Evolutionary conservation across 2,113 vertebrate species (phyloP).

Genomic region (Polypterus senegalus): DNA sequence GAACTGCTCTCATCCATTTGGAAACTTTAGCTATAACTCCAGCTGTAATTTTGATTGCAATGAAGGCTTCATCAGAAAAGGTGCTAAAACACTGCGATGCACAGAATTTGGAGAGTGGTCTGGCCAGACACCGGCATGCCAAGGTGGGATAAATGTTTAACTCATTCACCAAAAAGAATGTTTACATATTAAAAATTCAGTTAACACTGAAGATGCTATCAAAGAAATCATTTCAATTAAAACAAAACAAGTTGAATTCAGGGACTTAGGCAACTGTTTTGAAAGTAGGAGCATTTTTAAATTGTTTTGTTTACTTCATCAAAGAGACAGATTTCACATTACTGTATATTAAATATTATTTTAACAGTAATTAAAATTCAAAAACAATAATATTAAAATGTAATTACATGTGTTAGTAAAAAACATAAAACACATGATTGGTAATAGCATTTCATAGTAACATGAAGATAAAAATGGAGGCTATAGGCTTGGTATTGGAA

Average conservation of each 20-base stretch:
- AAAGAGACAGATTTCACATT: not conserved
- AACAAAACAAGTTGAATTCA: too few species aligned
- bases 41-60: constrained; percentile 54
- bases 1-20: constrained; percentile 40
- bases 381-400: not conserved
- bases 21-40: constrained; percentile 43
- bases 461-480: too few species aligned
- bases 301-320: not conserved
- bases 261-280: not conserved
- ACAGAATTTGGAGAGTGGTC: constrained; percentile 47
- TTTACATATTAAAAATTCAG: too few species aligned
- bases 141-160: constrained; percentile 32
- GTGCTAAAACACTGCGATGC: constrained; percentile 35
- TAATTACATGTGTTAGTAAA: not conserved
- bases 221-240: too few species aligned
- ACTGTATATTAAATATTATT: not conserved
- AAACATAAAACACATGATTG: not conserved
- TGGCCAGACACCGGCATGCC: constrained; percentile 40
- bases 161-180: too few species aligned
- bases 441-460: too few species aligned
- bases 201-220: too few species aligned
- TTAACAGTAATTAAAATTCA: too few species aligned
- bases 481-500: too few species aligned
- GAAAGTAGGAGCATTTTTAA: not conserved
- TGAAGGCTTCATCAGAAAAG: constrained; percentile 39